These are phyloP conservation scores for Gonatopus flavifemur DNA, from an alignment of 1,140 invertebrate species.

Conservation along the genomic window DNA sequence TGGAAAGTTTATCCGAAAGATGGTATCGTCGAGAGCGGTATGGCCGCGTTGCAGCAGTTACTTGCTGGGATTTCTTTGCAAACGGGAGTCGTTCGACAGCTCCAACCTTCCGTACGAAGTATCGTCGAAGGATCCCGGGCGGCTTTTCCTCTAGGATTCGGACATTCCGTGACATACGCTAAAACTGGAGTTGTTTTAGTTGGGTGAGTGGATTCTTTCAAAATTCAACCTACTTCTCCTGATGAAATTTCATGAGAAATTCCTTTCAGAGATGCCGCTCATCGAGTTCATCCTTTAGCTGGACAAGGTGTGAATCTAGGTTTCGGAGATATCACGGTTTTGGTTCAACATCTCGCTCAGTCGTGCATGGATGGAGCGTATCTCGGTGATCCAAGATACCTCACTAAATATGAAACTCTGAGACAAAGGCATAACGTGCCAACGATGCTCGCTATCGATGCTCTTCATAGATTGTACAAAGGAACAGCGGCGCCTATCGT, in stretches of 20 bases:
- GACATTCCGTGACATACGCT: slow-evolving; percentile 85
- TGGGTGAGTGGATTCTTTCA: slow-evolving; percentile 64
- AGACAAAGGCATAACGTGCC: slow-evolving; percentile 86
- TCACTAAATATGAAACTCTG: slow-evolving; percentile 81
- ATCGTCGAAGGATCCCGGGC: slow-evolving; percentile 72
- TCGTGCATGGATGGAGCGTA: slow-evolving; percentile 70
- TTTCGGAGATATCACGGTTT: slow-evolving; percentile 84
- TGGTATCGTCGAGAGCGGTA: slow-evolving; percentile 60
- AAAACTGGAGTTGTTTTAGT: slow-evolving; percentile 74
- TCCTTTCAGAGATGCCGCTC: slow-evolving; percentile 85
- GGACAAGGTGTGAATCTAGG: slow-evolving; percentile 98
- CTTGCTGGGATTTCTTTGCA: slow-evolving; percentile 52
- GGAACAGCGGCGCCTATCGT: slow-evolving; percentile 78
- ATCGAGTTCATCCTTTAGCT: slow-evolving; percentile 93
- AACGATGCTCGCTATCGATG: slow-evolving; percentile 85
- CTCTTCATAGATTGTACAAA: slow-evolving; percentile 82
- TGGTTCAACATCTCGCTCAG: slow-evolving; percentile 71
- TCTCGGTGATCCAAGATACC: slow-evolving; percentile 65
- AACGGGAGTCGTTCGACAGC: slow-evolving; percentile 62
- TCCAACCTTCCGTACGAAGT: slow-evolving; percentile 76
- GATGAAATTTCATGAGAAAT: too few relatives aligned
- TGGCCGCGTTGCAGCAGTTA: slow-evolving; percentile 60
- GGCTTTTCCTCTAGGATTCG: slow-evolving; percentile 89
- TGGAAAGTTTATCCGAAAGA: slow-evolving; percentile 71
- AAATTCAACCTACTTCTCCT: not conserved